Base-by-base conservation (phyloP, 2,113 vertebrate genomes). In the Papio anubis region DNA sequence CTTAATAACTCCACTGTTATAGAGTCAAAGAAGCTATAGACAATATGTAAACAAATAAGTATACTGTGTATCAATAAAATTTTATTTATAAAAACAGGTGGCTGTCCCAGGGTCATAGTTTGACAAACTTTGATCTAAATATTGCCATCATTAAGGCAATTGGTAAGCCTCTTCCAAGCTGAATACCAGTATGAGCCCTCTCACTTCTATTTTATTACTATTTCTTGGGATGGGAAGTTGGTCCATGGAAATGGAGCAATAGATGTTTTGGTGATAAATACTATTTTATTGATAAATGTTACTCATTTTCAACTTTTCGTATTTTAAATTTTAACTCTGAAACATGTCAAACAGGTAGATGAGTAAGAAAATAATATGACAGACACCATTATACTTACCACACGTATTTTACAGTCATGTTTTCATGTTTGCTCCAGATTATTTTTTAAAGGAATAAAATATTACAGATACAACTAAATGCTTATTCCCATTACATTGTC, bases 391-490 rank as follows among this genome's bases (percentile, higher is more conserved):
- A 84, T 76, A 66, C 10, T 35, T 38, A 18, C 32, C 50, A 84
- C 2, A 61, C 32, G n/a, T 27, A 80, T 90, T 90, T 94, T 55
- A n/a, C 0, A 73, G 64, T 61, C 76, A 43, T 48, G 35, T 81
- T 95, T 96, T 43, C 57, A 35, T 72, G 73, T 73, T 96, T 97
- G 45, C 16, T 85, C 20, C 50, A 72, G 55, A 84, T 76, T 64
- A 94, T 30, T 88, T 97, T 91, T 91, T 45, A 78, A 88, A 95
- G 14, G 66, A 90, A 72, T n/a, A 78, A 90, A 93, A 88, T 88
- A 40, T 89, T 86, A 48, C 0, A 80, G 4, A 66, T 59, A 40
- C 16, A 89, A 70, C 8, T 83, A 76, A 83, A 96, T 72, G 7
- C 32, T 93, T 88, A 75, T 82, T 85, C 40, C 27, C 25, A 25